Conservation (phyloP, 2,888 invertebrate genomes). For the Stegophylla sp. region DNA sequence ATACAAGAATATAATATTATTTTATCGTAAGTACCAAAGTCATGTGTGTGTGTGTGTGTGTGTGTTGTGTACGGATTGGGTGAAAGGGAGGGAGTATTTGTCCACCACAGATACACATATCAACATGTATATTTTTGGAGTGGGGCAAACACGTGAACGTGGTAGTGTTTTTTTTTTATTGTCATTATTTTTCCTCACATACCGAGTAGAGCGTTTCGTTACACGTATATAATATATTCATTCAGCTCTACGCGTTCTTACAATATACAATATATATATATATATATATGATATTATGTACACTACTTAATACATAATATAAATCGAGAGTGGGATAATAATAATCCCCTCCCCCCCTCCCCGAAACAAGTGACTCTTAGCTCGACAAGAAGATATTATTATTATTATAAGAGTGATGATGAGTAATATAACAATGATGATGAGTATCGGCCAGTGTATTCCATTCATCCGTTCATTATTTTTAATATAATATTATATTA, state of each 20-base stretch:
- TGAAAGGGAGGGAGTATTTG: background rate
- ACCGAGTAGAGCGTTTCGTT: background rate
- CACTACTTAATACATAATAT: too few species aligned
- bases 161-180: background rate
- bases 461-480: too few species aligned
- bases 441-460: too few species aligned
- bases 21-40: background rate
- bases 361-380: background rate
- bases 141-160: background rate
- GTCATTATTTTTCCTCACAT: background rate
- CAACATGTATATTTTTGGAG: background rate
- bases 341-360: background rate
- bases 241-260: constrained; percentile 2
- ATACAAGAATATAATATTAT: background rate
- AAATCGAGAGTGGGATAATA: background rate
- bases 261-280: background rate
- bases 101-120: background rate
- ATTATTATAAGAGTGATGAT: background rate
- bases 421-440: too few species aligned
- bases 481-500: background rate
- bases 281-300: too few species aligned
- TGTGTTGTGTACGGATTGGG: background rate
- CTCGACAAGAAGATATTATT: background rate
- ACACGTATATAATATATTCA: constrained; percentile 2
- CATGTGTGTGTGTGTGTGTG: too few species aligned